These are phyloP conservation scores for Glandiceps talaboti DNA, from an alignment of 53 echinoderm and acorn worm species.

Conservation along the genomic window DNA sequence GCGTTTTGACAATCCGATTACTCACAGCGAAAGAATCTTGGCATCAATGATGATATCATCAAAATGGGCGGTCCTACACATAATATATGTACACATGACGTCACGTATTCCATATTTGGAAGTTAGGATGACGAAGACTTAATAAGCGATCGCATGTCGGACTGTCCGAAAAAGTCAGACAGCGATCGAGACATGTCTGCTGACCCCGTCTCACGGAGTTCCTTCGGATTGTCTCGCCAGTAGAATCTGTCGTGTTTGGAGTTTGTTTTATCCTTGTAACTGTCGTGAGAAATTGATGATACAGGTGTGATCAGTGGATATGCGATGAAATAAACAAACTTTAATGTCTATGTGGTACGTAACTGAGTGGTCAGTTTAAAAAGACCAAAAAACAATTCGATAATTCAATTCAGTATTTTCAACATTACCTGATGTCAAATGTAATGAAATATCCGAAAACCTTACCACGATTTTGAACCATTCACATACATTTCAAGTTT, in stretches of 20 bases:
- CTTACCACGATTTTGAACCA: no score
- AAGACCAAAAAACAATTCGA: no score
- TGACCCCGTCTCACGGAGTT: constrained; percentile 1
- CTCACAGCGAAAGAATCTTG: not conserved
- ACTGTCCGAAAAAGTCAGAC: not conserved
- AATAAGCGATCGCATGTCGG: not conserved
- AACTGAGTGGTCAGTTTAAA: no score
- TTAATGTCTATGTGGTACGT: no score
- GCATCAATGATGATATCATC: not conserved
- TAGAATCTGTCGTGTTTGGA: not conserved
- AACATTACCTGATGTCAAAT: no score
- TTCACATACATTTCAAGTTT: no score
- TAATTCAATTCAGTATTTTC: no score
- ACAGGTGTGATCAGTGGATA: not conserved
- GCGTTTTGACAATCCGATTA: not conserved
- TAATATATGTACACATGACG: not conserved
- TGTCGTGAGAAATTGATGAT: not conserved
- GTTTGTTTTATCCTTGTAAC: not conserved
- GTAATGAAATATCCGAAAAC: no score
- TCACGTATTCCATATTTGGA: not conserved
- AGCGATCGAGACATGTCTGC: not conserved
- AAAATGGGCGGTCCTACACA: not conserved
- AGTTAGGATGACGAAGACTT: not conserved
- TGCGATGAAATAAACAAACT: no score
- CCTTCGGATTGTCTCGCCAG: not conserved